These are phyloP conservation scores for Lutjanus campechanus DNA, from an alignment of 2,797 vertebrate species.

Conservation along the genomic window DNA sequence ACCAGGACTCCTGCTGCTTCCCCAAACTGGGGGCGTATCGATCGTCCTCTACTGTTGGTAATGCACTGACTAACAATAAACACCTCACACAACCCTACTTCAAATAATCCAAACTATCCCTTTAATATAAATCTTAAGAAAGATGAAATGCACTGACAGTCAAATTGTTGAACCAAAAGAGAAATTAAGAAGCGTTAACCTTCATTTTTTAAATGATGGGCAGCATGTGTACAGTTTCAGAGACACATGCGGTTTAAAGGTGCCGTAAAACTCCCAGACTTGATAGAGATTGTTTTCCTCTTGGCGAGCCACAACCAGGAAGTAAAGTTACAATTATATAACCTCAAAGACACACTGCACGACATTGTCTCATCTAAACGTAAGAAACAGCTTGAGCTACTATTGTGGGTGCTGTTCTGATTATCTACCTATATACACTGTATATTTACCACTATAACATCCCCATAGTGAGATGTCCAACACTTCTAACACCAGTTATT, in stretches of 20 bases:
- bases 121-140: not conserved
- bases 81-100: too few relatives aligned
- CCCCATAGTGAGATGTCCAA: conserved; percentile 37
- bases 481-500: conserved; percentile 27
- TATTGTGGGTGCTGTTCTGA: not conserved
- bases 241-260: not conserved
- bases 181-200: not conserved
- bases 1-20: too few relatives aligned
- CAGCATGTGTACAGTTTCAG: not conserved
- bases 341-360: not conserved
- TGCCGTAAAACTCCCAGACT: not conserved
- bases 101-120: too few relatives aligned
- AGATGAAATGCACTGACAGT: not conserved
- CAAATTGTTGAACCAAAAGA: not conserved
- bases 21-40: too few relatives aligned
- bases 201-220: not conserved
- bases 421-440: not conserved
- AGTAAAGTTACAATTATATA: not conserved
- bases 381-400: not conserved
- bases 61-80: too few relatives aligned
- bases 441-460: conserved; percentile 16
- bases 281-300: not conserved
- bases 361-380: not conserved
- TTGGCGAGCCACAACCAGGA: conserved; percentile 2
- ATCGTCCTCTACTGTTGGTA: too few relatives aligned